Conservation (phyloP, 2,113 vertebrate species). For the Apeltes quadracus region DNA sequence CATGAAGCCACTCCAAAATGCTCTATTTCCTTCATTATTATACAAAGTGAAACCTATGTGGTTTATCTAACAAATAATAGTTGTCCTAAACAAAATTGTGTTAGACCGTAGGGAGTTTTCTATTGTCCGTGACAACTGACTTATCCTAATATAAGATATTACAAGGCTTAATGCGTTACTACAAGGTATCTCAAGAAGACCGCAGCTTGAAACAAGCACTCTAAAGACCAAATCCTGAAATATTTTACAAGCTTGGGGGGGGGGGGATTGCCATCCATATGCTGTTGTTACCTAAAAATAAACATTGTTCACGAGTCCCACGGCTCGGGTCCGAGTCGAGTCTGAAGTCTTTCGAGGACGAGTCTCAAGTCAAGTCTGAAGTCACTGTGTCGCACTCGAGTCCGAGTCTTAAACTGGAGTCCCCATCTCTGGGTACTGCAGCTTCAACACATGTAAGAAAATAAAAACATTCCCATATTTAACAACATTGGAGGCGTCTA, state of each 20-base stretch:
- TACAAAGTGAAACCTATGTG: neutral
- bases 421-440: too few relatives aligned
- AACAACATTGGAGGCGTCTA: too few relatives aligned
- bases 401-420: too few relatives aligned
- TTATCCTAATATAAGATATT: conserved; percentile 23
- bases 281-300: too few relatives aligned
- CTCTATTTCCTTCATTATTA: neutral
- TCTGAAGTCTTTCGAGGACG: too few relatives aligned
- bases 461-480: too few relatives aligned
- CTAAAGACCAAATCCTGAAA: conserved; percentile 12
- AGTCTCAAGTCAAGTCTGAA: too few relatives aligned
- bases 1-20: neutral
- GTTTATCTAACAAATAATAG: neutral
- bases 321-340: too few relatives aligned
- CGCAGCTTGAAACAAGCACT: conserved; percentile 18
- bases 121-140: conserved; percentile 7
- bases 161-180: conserved; percentile 12
- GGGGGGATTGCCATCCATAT: too few relatives aligned
- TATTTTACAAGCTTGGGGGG: neutral
- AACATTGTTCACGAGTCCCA: too few relatives aligned
- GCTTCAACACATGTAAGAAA: neutral
- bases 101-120: neutral
- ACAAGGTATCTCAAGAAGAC: conserved; percentile 20
- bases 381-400: too few relatives aligned
- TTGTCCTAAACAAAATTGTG: conserved; percentile 5